Conservation (phyloP, 1,140 invertebrate species). For the Lasaia peninsularis region DNA sequence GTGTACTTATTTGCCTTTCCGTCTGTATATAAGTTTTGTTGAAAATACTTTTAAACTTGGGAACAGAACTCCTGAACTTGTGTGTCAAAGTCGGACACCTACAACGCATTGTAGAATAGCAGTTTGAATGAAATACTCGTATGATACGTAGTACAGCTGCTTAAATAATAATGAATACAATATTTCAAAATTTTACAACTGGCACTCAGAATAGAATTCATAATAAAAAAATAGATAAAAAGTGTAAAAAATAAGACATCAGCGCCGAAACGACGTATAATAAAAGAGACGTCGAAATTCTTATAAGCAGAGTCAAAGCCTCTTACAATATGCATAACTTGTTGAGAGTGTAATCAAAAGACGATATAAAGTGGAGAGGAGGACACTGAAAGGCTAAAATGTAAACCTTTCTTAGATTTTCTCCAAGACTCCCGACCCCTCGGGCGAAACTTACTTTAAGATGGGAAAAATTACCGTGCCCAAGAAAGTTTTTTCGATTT, state of each 20-base stretch:
- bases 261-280: slow-evolving; percentile 50
- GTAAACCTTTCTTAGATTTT: slow-evolving; percentile 72
- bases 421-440: slow-evolving; percentile 60
- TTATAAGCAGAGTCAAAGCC: slow-evolving; percentile 52
- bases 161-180: no score
- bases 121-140: no score
- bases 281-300: slow-evolving; percentile 61
- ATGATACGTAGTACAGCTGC: no score
- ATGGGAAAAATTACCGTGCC: slow-evolving; percentile 73
- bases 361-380: slow-evolving; percentile 73
- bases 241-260: slow-evolving; percentile 62
- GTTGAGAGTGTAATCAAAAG: slow-evolving; percentile 77
- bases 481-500: slow-evolving; percentile 75
- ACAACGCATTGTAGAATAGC: no score
- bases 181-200: background rate
- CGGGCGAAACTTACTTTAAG: slow-evolving; percentile 69
- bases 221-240: slow-evolving; percentile 61
- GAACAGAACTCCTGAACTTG: no score
- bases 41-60: no score
- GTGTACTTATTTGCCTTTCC: no score
- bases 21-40: no score
- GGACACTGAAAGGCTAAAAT: slow-evolving; percentile 75
- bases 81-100: no score
- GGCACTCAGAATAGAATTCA: slow-evolving; percentile 38
- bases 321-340: slow-evolving; percentile 76